Evolutionary conservation across 2,113 vertebrate species (phyloP).

Genomic region (Hassar affinis): DNA sequence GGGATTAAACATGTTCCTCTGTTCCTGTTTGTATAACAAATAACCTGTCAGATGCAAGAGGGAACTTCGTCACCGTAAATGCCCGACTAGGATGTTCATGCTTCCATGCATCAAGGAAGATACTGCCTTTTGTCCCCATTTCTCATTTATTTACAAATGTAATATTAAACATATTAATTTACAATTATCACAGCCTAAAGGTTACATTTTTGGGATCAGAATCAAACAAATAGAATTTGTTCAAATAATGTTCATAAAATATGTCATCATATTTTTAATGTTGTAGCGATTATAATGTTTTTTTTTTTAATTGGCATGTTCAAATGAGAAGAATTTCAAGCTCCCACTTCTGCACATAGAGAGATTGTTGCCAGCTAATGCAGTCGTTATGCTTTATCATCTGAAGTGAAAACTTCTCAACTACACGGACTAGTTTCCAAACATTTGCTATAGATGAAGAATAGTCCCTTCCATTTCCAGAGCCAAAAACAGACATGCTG

Average conservation of each 20-base stretch:
- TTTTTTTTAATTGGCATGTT: background rate
- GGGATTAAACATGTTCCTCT: conserved; percentile 41
- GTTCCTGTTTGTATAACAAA: conserved; percentile 55
- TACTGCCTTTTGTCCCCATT: conserved; percentile 20
- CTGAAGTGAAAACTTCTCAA: conserved; percentile 43
- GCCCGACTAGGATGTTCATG: conserved; percentile 22
- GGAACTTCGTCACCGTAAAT: conserved; percentile 54
- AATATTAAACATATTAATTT: no score
- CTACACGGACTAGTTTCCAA: conserved; percentile 46
- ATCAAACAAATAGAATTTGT: background rate
- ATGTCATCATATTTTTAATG: background rate
- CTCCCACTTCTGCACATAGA: background rate
- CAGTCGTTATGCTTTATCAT: conserved; percentile 29
- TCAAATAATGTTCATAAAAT: no score
- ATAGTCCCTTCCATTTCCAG: conserved; percentile 46
- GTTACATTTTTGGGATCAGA: background rate
- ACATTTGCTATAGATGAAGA: conserved; percentile 45
- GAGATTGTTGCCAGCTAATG: conserved; percentile 24
- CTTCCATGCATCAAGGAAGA: conserved; percentile 11
- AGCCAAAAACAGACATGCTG: conserved; percentile 35
- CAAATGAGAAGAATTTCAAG: background rate
- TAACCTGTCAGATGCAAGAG: conserved; percentile 37
- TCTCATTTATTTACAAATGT: conserved; percentile 28
- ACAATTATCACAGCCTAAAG: conserved; percentile 22
- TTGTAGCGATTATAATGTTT: background rate